Evolutionary conservation across 2,797 vertebrate species (phyloP).

Genomic region (Thamnophis elegans): DNA sequence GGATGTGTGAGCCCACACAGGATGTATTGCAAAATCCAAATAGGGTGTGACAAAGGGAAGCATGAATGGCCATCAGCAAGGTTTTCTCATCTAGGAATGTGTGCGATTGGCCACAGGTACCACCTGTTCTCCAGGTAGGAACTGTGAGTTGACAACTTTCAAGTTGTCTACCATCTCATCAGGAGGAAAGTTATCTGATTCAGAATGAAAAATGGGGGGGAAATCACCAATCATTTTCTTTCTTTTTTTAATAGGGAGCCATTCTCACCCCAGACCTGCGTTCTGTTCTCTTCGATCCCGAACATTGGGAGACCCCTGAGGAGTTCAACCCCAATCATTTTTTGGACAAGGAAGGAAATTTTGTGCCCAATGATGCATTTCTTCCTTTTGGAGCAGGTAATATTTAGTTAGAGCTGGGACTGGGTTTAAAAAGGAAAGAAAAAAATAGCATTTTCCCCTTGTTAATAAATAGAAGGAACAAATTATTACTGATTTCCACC

Average conservation of each 20-base stretch:
- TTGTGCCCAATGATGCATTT: slow-evolving; percentile 18
- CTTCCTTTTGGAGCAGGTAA: slow-evolving; percentile 6
- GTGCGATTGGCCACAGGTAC: background rate
- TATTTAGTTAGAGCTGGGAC: background rate
- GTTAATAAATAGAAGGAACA: background rate
- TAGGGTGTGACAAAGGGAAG: no score
- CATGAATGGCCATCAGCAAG: background rate
- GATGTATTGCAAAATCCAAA: background rate
- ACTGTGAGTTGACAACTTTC: background rate
- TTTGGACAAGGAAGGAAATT: slow-evolving; percentile 50
- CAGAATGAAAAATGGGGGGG: background rate
- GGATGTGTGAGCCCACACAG: background rate
- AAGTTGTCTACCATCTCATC: background rate
- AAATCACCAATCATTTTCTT: background rate
- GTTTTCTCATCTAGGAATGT: no score
- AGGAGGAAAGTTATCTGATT: background rate
- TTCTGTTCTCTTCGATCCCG: slow-evolving; percentile 9
- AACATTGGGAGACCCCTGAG: slow-evolving; percentile 43
- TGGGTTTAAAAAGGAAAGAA: background rate
- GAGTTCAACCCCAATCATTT: slow-evolving; percentile 56
- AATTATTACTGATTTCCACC: no score
- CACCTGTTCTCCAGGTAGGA: background rate
- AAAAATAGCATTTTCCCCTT: background rate
- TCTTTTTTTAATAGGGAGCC: slow-evolving; percentile 32
- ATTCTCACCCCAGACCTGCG: slow-evolving; percentile 47